Conservation (phyloP, 2,113 vertebrate genomes). For the Benitochromis conjunctus region DNA sequence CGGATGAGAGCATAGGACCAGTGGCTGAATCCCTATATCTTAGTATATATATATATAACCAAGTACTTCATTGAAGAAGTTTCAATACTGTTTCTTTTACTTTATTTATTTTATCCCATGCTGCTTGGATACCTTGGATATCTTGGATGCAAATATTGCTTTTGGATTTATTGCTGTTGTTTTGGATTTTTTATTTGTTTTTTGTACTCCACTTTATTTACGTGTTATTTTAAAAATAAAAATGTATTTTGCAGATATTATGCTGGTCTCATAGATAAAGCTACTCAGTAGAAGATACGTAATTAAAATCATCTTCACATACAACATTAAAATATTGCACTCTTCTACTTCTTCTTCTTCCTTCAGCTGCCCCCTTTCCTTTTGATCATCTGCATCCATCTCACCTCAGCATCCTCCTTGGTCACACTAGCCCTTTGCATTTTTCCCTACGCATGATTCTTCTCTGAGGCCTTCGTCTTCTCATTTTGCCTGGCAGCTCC, state of each 20-base stretch:
- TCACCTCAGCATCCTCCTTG: not conserved
- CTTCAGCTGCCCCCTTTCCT: not conserved
- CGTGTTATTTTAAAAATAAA: not conserved
- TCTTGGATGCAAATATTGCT: not conserved
- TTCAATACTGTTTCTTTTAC: no score
- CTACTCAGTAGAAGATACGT: not conserved
- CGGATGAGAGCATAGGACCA: no score
- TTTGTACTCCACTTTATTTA: not conserved
- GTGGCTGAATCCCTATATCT: no score
- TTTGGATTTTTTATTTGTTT: not conserved
- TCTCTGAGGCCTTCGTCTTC: not conserved
- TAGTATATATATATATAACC: no score
- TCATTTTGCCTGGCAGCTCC: not conserved
- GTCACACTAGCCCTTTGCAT: not conserved
- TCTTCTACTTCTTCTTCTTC: not conserved
- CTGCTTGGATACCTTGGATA: no score
- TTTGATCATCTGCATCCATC: not conserved
- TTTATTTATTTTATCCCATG: no score
- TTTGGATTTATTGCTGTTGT: not conserved
- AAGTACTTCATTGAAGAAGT: no score
- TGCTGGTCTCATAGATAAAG: not conserved
- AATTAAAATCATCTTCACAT: not conserved
- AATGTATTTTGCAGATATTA: not conserved
- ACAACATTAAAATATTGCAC: not conserved
- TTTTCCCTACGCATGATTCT: not conserved